Conservation (phyloP, 2,888 invertebrate genomes). For the Cryptophagus acutangulus region DNA sequence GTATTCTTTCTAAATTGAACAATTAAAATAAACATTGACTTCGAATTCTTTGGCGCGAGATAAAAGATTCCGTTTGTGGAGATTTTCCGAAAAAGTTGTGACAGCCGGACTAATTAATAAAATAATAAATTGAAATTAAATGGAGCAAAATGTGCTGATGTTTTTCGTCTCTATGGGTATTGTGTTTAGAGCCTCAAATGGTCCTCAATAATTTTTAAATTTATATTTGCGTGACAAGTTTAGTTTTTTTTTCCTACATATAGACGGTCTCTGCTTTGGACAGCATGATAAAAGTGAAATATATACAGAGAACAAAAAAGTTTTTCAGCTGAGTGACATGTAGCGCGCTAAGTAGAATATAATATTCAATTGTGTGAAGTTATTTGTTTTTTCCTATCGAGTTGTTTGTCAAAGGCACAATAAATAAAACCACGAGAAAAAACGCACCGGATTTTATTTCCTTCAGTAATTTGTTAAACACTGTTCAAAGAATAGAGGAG, state of each 20-base stretch:
- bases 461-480: not conserved
- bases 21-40: no score
- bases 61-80: no score
- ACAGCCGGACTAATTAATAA: no score
- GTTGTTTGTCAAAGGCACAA: not conserved
- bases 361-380: slow-evolving; percentile 18
- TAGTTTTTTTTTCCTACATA: slow-evolving; percentile 12
- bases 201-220: slow-evolving; percentile 18
- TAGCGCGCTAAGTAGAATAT: slow-evolving; percentile 16
- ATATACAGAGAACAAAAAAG: slow-evolving; percentile 18
- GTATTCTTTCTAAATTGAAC: no score
- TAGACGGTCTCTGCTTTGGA: slow-evolving; percentile 15
- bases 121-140: no score
- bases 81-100: no score
- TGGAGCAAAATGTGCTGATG: no score
- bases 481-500: not conserved
- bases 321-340: slow-evolving; percentile 15
- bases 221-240: slow-evolving; percentile 20
- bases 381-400: slow-evolving; percentile 12
- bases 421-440: slow-evolving; percentile 9
- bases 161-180: no score
- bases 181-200: slow-evolving; percentile 8
- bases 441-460: not conserved
- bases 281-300: slow-evolving; percentile 20
- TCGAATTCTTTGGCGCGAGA: no score